A percentile compares a stretch with the other conserved stretches of the same genome.
These are phyloP conservation scores for Meriones psammophilus DNA, from an alignment of 2,797 vertebrate species.

Conservation along the genomic window DNA sequence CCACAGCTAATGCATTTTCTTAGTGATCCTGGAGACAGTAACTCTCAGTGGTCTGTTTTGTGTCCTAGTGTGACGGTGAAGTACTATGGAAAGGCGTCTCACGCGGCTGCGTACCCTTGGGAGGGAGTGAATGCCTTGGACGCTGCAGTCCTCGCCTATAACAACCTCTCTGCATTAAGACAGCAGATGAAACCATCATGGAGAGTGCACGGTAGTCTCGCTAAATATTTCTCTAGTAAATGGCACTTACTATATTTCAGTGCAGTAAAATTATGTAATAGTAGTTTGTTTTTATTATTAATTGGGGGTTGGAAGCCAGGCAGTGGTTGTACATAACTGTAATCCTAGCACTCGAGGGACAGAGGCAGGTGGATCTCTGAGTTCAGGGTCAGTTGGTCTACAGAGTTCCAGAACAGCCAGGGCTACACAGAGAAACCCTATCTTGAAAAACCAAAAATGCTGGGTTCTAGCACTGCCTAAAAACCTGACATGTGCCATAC, in stretches of 20 bases:
- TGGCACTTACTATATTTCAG: constrained; percentile 78
- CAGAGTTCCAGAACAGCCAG: neutral
- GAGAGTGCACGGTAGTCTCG: constrained; percentile 93
- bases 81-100: constrained; percentile 94
- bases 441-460: neutral
- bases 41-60: constrained; percentile 85
- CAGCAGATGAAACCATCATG: constrained; percentile 95
- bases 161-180: constrained; percentile 94
- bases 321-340: too few species aligned
- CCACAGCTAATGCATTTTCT: constrained; percentile 49
- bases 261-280: constrained; percentile 6
- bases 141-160: constrained; percentile 95
- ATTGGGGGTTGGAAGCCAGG: neutral
- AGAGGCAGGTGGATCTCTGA: neutral
- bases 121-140: constrained; percentile 95
- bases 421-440: neutral
- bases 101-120: constrained; percentile 95
- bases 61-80: constrained; percentile 93
- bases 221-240: constrained; percentile 81
- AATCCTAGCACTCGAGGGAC: neutral
- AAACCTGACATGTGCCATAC: neutral
- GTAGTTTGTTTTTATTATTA: neutral
- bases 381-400: neutral
- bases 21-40: constrained; percentile 69
- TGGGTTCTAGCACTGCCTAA: neutral